Base-by-base conservation (phyloP, 2,888 invertebrate genomes). In the Rosalia funebris region DNA sequence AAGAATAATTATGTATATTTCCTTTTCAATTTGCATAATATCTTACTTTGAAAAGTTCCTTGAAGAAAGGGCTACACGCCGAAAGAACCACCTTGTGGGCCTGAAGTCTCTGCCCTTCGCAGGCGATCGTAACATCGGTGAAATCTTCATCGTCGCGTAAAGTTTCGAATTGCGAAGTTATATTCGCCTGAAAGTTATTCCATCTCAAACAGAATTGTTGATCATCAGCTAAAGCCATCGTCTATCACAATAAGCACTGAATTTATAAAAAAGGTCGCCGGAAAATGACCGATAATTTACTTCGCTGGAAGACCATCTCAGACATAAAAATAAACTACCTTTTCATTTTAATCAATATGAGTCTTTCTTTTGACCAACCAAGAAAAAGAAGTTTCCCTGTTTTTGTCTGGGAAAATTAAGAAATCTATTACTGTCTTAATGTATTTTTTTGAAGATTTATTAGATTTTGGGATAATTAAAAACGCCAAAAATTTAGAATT, bases 131-230 rank as follows among this genome's bases (percentile, higher is more conserved):
- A 80, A 93, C 92, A 85, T 93, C 93, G 79, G 92, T 92, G 84
- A 93, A 92, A 84, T 91, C 91, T 86, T 92, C 92, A 84, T 91
- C 91, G 84, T 91, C 90, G 81, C 92, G 86, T 78, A 93, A 85
- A 78, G 90, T 88, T 84, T 91, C 92, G 84, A 93, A 92, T 83
- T 92, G 92, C 82, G 91, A 90, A 79, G 92, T 90, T 82, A 93
- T 91, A 84, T 92, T 92, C 72, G 91, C 90, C 86, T 91, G 91
- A 86, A 91, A 91, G 86, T 92, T 92, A 86, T 93, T 92, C 93
- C 93, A 93, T 84, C 92, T 88, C 83, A 93, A 87, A 87, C 92
- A 92, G 85, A 92, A 92, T 85, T 92, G 92, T 86, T 92, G 92
- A 84, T 91, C 90, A 82, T 87, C 87, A 15, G 83, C 84, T 83